phyloP scores from a whole-genome alignment of 2,888 invertebrate genomes.

The Parapristionchus giblindavisi region DNA sequence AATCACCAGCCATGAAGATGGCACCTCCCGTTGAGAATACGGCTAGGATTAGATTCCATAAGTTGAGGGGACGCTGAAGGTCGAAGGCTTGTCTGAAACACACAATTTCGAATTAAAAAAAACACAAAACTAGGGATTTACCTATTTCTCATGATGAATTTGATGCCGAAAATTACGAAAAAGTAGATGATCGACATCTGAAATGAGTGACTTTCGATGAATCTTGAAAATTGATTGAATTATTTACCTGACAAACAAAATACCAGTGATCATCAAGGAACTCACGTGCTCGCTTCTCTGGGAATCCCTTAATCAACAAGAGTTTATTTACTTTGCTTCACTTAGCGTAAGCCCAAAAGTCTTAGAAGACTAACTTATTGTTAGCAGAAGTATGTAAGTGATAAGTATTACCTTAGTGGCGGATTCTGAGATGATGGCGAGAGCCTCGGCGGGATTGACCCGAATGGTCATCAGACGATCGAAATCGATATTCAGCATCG shows the following conservation, averaged over 20 bases:
- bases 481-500: too few relatives aligned
- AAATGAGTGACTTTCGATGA: background rate
- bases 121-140: background rate
- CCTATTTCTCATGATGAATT: constrained; percentile 60
- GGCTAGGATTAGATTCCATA: constrained; percentile 66
- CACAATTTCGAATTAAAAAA: background rate
- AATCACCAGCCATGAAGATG: constrained; percentile 53
- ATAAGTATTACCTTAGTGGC: too few relatives aligned
- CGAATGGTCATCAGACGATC: too few relatives aligned
- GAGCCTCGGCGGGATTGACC: too few relatives aligned
- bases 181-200: constrained; percentile 59
- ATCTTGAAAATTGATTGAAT: background rate
- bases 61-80: constrained; percentile 56
- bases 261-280: constrained; percentile 31
- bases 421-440: too few relatives aligned
- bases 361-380: too few relatives aligned
- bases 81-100: constrained; percentile 43
- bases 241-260: constrained; percentile 27
- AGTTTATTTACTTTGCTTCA: too few relatives aligned
- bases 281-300: constrained; percentile 18
- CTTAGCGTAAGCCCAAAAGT: too few relatives aligned
- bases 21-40: constrained; percentile 63
- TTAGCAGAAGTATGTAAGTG: too few relatives aligned
- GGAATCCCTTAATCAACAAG: constrained; percentile 38
- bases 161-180: constrained; percentile 63